Evolutionary conservation across 2,888 invertebrate species (phyloP), one percentile per base, ranked within the genome.

Genomic region (Mallateleia sp.): DNA sequence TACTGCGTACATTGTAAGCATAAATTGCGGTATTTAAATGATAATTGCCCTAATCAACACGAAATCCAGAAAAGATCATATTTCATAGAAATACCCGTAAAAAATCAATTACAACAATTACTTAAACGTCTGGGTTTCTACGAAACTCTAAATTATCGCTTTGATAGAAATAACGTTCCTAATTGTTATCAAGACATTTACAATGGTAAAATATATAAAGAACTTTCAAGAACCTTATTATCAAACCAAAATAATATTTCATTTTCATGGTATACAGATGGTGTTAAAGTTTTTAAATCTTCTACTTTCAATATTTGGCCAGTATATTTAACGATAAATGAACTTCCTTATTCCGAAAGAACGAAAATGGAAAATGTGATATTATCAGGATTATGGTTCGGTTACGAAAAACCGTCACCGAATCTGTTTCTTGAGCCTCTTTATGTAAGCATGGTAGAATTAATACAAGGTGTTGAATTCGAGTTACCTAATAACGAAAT

Each of bases 311-410:
- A 42, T 38, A 79, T 89, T 22, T 87, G 89, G 87, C 89, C 89
- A 5, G 14, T 90, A 14, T 90, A 83, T 64, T 50, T 89, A 47
- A 52, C 79, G 15, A 85, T 89, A 8, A 90, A 89, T 50, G 90
- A 90, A 66, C 72, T 90, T 24, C 88, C 88, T 8, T 87, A 80
- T 54, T 22, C 54, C 20, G 22, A 77, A 25, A 22, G 90, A 50
- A 84, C 25, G 3, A 64, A 71, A 64, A 50, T 58, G 45, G 45
- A 45, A 45, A 45, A 45, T 9, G 7, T 45, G 2, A 45, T 45
- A n/a, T 45, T 45, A n/a, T 15, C 45, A 45, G 45, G 45, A 45
- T 3, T 45, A n/a, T 45, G 45, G 45, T 45, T 45, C 7, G 45
- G 45, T 4, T 2, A 45, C 18, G 7, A 45, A n/a, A 45, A 45